phyloP scores from a whole-genome alignment of 2,888 invertebrate species.

The Torymus texanus region DNA sequence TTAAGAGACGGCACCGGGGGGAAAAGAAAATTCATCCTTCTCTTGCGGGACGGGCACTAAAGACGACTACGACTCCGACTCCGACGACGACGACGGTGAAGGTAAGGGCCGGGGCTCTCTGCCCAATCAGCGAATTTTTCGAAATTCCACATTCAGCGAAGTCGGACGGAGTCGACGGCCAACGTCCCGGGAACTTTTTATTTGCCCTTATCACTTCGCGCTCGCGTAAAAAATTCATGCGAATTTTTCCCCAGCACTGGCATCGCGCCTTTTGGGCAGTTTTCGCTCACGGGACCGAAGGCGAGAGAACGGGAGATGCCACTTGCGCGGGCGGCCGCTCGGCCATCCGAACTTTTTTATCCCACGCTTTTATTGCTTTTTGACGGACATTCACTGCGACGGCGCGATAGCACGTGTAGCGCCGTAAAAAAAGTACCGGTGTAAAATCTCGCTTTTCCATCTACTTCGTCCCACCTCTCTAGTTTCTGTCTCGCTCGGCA shows the following conservation, averaged over 20 bases:
- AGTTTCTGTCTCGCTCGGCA: neutral
- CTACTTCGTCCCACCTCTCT: neutral
- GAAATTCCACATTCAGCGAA: slow-evolving; percentile 41
- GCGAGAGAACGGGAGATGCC: neutral
- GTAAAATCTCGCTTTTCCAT: slow-evolving; percentile 45
- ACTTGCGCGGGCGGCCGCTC: neutral
- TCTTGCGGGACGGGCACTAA: slow-evolving; percentile 3
- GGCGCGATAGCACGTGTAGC: slow-evolving; percentile 51
- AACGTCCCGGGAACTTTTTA: slow-evolving; percentile 28
- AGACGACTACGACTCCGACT: neutral
- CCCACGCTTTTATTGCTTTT: slow-evolving; percentile 48
- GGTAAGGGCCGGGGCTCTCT: neutral
- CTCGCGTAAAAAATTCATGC: slow-evolving; percentile 49
- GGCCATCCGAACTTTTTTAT: slow-evolving; percentile 51
- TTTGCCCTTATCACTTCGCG: slow-evolving; percentile 46
- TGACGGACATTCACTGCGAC: slow-evolving; percentile 53
- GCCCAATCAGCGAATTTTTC: slow-evolving; percentile 49
- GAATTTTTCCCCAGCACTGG: slow-evolving; percentile 23
- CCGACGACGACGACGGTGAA: too few species aligned
- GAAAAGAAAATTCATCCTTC: slow-evolving; percentile 5
- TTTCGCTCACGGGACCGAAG: slow-evolving; percentile 1
- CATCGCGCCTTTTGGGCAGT: neutral
- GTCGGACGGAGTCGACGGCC: too few species aligned
- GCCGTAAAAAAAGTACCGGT: slow-evolving; percentile 44
- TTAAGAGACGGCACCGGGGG: slow-evolving; percentile 6